Evolutionary conservation across 2,113 vertebrate species (phyloP).

Genomic region (Pica pica): DNA sequence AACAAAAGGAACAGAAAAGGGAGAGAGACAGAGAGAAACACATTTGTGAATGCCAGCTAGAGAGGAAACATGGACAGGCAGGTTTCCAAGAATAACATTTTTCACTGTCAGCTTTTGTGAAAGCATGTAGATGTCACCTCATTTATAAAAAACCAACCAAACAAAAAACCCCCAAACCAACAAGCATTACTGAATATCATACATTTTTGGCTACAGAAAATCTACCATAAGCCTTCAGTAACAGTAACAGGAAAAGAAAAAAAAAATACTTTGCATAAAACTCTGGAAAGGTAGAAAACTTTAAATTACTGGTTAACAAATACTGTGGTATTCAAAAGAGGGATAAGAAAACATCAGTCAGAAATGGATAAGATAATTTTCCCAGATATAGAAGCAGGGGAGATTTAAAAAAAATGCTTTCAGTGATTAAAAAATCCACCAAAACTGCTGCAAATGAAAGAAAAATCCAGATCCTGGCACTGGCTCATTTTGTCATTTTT

Average conservation of each 20-base stretch:
- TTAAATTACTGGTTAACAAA: neutral
- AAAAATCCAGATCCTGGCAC: neutral
- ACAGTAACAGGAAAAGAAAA: neutral
- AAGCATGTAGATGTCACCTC: neutral
- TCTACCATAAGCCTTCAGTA: neutral
- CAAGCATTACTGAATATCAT: neutral
- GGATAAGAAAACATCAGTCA: neutral
- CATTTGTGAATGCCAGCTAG: slow-evolving; percentile 3
- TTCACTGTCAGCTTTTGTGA: neutral
- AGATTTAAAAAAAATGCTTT: neutral
- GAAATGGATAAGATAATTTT: neutral
- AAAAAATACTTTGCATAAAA: neutral
- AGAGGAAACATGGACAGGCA: neutral
- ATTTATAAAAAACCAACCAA: neutral
- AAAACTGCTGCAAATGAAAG: neutral
- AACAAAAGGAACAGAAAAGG: slow-evolving; percentile 36
- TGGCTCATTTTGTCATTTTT: neutral
- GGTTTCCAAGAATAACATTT: slow-evolving; percentile 8
- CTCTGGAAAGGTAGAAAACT: neutral
- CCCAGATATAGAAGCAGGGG: neutral
- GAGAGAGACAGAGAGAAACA: slow-evolving; percentile 36
- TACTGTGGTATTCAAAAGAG: neutral
- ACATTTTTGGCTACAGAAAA: neutral
- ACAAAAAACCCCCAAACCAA: neutral
- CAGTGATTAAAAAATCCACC: neutral